These are phyloP conservation scores for Pyxicephalus adspersus DNA, from an alignment of 2,113 vertebrate genomes.

Conservation along the genomic window DNA sequence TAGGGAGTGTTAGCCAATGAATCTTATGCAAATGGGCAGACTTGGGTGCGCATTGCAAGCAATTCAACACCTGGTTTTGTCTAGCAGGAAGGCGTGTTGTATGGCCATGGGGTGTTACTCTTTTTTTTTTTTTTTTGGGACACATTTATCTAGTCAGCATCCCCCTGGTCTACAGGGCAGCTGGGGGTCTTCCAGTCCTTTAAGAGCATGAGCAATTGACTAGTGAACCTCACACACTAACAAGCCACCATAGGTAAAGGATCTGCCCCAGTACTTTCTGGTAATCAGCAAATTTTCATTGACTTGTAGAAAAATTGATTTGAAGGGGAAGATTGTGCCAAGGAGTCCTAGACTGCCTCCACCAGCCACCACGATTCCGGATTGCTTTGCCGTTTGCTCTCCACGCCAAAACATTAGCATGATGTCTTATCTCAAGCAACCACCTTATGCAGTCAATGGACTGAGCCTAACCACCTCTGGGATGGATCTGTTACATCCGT, in stretches of 20 bases:
- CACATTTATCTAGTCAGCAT: conserved; percentile 74
- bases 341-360: conserved; percentile 54
- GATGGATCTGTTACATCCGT: conserved; percentile 95
- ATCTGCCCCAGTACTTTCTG: conserved; percentile 57
- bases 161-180: conserved; percentile 71
- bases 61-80: conserved; percentile 82
- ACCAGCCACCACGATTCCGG: conserved; percentile 65
- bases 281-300: conserved; percentile 61
- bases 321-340: conserved; percentile 59
- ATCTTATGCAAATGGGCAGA: conserved; percentile 86
- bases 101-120: conserved; percentile 69
- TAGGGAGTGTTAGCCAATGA: conserved; percentile 82
- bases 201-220: conserved; percentile 69
- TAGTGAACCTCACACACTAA: conserved; percentile 61
- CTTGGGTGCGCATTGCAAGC: conserved; percentile 76
- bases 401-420: conserved; percentile 84
- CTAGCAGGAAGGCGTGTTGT: conserved; percentile 73
- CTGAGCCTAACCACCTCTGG: conserved; percentile 95
- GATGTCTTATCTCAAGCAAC: conserved; percentile 99
- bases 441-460: conserved; percentile 96
- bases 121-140: conserved; percentile 65
- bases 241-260: conserved; percentile 64
- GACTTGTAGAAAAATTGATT: conserved; percentile 21
- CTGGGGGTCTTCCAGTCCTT: conserved; percentile 71
- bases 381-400: conserved; percentile 63